Evolutionary conservation across 2,888 invertebrate genomes (phyloP).

Genomic region (Meteorus colon): DNA sequence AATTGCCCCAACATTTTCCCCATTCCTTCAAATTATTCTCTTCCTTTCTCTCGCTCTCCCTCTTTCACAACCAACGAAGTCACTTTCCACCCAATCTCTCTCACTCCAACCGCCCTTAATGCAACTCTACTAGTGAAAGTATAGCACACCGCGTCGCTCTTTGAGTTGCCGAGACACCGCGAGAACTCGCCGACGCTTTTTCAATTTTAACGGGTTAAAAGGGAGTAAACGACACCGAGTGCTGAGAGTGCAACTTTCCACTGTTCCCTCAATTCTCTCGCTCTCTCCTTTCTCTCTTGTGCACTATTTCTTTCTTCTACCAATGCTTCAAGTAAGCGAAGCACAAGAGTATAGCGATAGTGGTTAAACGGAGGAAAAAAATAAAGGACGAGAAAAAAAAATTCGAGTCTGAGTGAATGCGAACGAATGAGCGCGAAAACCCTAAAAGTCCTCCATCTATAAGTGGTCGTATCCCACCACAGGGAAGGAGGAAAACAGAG

Average conservation of each 20-base stretch:
- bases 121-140: conserved; percentile 28
- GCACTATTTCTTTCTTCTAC: background rate
- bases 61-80: background rate
- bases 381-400: background rate
- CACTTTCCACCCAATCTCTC: background rate
- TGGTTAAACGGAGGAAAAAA: background rate
- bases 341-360: background rate
- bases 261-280: background rate
- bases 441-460: conserved; percentile 17
- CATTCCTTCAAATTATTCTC: conserved; percentile 9
- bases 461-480: conserved; percentile 17
- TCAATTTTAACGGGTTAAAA: conserved; percentile 38
- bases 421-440: conserved; percentile 25
- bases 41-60: background rate
- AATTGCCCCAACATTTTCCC: conserved; percentile 3
- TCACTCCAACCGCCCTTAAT: background rate
- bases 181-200: conserved; percentile 39
- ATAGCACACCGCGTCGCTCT: conserved; percentile 3
- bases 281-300: background rate
- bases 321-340: background rate
- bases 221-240: conserved; percentile 38
- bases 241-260: conserved; percentile 32
- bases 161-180: conserved; percentile 35
- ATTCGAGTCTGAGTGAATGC: conserved; percentile 15
- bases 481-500: conserved; percentile 2